These are phyloP conservation scores for Vombatus ursinus DNA, from an alignment of 2,113 vertebrate genomes.

Conservation along the genomic window DNA sequence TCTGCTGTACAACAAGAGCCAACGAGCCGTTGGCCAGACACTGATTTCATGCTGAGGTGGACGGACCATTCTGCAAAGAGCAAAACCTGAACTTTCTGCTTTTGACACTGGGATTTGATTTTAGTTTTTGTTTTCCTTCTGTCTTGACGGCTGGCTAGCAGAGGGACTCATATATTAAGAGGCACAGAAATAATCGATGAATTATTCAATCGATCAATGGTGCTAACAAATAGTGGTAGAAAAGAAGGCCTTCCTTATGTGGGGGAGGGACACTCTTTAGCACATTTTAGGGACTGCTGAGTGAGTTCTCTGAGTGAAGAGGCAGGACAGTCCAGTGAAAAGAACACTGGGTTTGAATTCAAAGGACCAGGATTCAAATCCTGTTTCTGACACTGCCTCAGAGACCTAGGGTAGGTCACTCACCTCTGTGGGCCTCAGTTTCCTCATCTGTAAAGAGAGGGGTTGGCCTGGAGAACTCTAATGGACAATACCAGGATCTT, in stretches of 20 bases:
- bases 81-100: neutral
- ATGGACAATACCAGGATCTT: too few relatives aligned
- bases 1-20: neutral
- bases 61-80: neutral
- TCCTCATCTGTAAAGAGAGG: neutral
- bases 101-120: neutral
- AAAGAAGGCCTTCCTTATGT: neutral
- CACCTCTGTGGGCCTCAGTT: neutral
- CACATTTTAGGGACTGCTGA: neutral
- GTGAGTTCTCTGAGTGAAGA: neutral
- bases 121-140: neutral
- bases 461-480: too few relatives aligned
- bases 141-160: neutral
- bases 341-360: neutral
- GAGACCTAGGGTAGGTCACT: neutral
- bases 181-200: too few relatives aligned
- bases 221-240: too few relatives aligned
- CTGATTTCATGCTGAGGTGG: neutral
- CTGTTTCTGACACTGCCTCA: neutral
- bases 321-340: neutral
- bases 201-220: too few relatives aligned
- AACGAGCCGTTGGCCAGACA: neutral
- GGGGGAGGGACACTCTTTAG: too few relatives aligned
- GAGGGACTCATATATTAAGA: neutral
- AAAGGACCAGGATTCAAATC: too few relatives aligned